Conservation (phyloP, 2,888 invertebrate genomes). For the Lasioglossum figueresi region DNA sequence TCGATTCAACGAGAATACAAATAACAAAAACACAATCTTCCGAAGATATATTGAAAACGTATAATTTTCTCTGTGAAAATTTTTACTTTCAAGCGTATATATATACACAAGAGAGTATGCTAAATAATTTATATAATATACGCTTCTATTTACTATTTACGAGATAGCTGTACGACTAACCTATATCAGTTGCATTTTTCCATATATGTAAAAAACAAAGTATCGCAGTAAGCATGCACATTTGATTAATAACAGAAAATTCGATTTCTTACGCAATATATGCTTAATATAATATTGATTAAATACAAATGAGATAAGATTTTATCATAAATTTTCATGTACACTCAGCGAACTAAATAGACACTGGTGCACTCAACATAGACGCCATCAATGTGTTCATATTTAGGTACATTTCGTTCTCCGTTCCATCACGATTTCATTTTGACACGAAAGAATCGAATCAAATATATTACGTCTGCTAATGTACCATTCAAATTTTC, state of each 20-base stretch:
- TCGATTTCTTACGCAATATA: conserved; percentile 16
- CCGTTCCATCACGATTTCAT: background rate
- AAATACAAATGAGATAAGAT: conserved; percentile 51
- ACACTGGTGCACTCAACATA: background rate
- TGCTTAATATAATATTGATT: conserved; percentile 14
- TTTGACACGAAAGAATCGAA: background rate
- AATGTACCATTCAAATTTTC: background rate
- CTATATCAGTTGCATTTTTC: conserved; percentile 21
- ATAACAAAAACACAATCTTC: background rate
- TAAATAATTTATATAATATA: conserved; percentile 10
- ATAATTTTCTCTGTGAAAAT: background rate
- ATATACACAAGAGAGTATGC: background rate
- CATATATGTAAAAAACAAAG: background rate
- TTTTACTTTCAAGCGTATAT: background rate
- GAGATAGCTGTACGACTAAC: conserved; percentile 23
- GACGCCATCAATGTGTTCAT: background rate
- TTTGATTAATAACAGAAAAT: conserved; percentile 29
- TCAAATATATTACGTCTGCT: background rate
- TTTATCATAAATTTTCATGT: background rate
- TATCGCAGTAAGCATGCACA: conserved; percentile 1
- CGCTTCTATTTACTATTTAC: background rate
- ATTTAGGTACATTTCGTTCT: background rate
- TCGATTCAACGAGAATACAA: background rate
- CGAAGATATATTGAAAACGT: background rate
- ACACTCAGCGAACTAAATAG: background rate